Percentiles rank a stretch among this genome's conserved stretches.
phyloP scores from a whole-genome alignment of 2,888 invertebrate species.

The Drosophila putrida region DNA sequence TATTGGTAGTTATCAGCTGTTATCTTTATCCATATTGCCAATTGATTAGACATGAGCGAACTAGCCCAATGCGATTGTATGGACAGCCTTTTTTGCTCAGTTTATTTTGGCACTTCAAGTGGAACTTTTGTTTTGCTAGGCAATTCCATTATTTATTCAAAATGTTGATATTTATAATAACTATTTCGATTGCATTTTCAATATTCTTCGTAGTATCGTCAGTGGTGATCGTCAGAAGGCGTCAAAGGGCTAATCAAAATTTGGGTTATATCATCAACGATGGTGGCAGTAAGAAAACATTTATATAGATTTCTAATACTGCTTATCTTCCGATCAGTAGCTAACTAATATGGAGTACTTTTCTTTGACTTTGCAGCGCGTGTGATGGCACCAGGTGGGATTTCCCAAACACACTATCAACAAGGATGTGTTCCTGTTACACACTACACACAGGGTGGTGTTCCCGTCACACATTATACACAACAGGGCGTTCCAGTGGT shows the following conservation, averaged over 20 bases:
- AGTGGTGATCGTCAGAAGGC: neutral
- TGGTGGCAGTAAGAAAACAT: slow-evolving; percentile 11
- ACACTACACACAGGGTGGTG: slow-evolving; percentile 7
- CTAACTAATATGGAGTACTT: neutral
- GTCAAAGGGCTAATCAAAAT: slow-evolving; percentile 2
- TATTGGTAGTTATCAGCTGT: slow-evolving; percentile 28
- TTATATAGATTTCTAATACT: neutral
- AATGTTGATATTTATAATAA: slow-evolving; percentile 32
- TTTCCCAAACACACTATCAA: slow-evolving; percentile 4
- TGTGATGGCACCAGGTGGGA: neutral
- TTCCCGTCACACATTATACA: slow-evolving; percentile 2
- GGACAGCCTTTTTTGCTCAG: slow-evolving; percentile 11
- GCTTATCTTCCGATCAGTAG: no score
- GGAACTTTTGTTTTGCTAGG: slow-evolving; percentile 13
- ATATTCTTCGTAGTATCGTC: slow-evolving; percentile 26
- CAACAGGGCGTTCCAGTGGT: slow-evolving; percentile 3
- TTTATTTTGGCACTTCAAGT: slow-evolving; percentile 17
- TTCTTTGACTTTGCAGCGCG: slow-evolving; percentile 2
- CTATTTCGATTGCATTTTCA: neutral
- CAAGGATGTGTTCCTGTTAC: neutral
- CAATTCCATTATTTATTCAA: neutral
- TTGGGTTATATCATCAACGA: slow-evolving; percentile 43
- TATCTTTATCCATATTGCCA: slow-evolving; percentile 34
- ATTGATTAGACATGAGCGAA: slow-evolving; percentile 31
- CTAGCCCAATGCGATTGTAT: slow-evolving; percentile 2